Evolutionary conservation across 2,113 vertebrate species (phyloP).

Genomic region (Chaenogobius annularis): DNA sequence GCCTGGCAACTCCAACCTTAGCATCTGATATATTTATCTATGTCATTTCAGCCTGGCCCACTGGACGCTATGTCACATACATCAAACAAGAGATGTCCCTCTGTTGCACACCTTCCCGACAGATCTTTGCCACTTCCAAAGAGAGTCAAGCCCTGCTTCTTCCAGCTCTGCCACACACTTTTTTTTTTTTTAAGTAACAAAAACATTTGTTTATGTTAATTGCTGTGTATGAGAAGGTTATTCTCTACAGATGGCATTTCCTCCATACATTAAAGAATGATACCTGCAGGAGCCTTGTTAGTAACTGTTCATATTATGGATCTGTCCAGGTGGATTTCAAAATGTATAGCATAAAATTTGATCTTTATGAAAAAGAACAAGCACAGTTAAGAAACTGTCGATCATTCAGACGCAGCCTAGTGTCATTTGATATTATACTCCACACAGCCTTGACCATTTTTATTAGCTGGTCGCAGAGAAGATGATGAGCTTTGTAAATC

Average conservation of each 20-base stretch:
- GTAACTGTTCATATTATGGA: not conserved
- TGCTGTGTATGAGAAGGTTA: not conserved
- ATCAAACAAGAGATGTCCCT: not conserved
- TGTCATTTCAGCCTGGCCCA: constrained; percentile 1
- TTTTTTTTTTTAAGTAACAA: not conserved
- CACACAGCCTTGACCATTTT: not conserved
- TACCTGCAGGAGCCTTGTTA: not conserved
- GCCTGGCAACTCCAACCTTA: not conserved
- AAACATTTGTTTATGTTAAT: not conserved
- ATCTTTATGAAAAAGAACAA: not conserved
- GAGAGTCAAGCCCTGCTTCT: not conserved
- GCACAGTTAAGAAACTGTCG: not conserved
- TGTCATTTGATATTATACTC: no score
- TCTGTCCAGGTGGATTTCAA: not conserved
- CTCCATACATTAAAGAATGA: not conserved
- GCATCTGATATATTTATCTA: constrained; percentile 2
- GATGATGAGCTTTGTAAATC: not conserved
- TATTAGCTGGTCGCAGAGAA: not conserved
- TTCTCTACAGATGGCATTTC: not conserved
- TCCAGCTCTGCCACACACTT: not conserved
- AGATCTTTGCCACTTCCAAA: not conserved
- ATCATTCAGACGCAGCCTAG: not conserved
- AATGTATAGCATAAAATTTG: not conserved
- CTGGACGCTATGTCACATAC: not conserved
- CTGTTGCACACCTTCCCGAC: not conserved